Evolutionary conservation across 1,140 invertebrate genomes (phyloP).

Genomic region (Calosoma granatense): DNA sequence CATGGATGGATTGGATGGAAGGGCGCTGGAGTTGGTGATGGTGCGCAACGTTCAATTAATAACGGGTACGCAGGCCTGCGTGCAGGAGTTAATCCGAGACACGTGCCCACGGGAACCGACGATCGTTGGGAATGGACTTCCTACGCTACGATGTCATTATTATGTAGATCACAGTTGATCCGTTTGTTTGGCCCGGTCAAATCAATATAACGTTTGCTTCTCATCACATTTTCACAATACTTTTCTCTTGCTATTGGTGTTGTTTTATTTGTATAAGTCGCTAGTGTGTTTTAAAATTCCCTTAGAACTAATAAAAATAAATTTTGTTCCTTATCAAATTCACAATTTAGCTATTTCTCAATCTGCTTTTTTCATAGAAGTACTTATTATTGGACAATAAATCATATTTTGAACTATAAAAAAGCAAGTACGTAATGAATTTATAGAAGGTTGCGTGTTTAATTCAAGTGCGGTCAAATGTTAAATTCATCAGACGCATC

Average conservation of each 20-base stretch:
- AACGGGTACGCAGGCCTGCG: not conserved
- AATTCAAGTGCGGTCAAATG: too few species aligned
- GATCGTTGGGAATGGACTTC: not conserved
- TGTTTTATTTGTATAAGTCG: too few species aligned
- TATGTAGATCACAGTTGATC: conserved; percentile 10
- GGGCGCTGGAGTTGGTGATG: not conserved
- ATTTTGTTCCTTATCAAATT: too few species aligned
- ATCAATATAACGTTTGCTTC: conserved; percentile 8
- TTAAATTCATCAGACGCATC: too few species aligned
- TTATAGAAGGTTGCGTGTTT: too few species aligned
- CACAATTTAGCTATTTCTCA: too few species aligned
- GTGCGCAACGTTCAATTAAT: not conserved
- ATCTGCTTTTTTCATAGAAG: too few species aligned
- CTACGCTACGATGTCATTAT: conserved; percentile 6
- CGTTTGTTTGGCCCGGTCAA: conserved; percentile 11
- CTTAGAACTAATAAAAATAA: too few species aligned
- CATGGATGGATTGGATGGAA: not conserved
- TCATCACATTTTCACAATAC: conserved; percentile 2
- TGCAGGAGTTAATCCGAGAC: not conserved
- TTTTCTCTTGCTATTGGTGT: not conserved
- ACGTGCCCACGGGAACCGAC: not conserved
- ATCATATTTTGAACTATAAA: too few species aligned
- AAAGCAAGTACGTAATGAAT: too few species aligned
- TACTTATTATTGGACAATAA: too few species aligned
- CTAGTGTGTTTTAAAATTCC: too few species aligned